A percentile compares a stretch with the other conserved stretches of the same genome.
Evolutionary conservation across 2,113 vertebrate species (phyloP).

Genomic region (Delphinus delphis): DNA sequence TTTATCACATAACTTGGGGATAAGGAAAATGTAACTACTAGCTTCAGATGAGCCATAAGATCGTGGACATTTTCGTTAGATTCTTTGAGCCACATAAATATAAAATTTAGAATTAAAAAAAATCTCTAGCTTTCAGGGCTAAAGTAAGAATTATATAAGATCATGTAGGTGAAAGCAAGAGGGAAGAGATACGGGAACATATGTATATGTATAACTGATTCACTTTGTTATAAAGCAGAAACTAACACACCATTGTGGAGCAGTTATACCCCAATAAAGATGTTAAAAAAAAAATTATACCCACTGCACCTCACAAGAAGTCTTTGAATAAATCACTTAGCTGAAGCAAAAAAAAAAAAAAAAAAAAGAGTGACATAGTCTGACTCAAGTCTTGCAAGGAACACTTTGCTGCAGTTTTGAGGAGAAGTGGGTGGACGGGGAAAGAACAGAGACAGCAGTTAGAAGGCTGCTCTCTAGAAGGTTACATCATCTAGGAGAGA

Average conservation of each 20-base stretch:
- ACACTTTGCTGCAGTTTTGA: not conserved
- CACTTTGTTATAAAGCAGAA: too few relatives aligned
- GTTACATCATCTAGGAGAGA: not conserved
- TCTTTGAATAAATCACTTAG: constrained; percentile 35
- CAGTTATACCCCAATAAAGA: too few relatives aligned
- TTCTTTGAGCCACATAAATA: not conserved
- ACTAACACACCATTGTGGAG: too few relatives aligned
- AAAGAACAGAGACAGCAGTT: not conserved
- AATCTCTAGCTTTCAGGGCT: not conserved
- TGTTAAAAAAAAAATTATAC: constrained; percentile 32
- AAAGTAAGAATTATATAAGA: not conserved
- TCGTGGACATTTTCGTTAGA: not conserved
- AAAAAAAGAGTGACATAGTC: not conserved
- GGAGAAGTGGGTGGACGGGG: not conserved
- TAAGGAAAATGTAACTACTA: not conserved
- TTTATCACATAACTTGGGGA: not conserved
- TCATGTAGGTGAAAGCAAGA: too few relatives aligned
- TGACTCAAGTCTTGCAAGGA: not conserved
- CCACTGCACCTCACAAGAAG: constrained; percentile 5
- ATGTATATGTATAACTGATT: too few relatives aligned
- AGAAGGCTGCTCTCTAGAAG: not conserved
- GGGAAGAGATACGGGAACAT: too few relatives aligned
- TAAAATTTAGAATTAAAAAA: not conserved
- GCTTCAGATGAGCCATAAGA: not conserved
- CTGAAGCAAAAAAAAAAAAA: constrained; percentile 45